phyloP scores from a whole-genome alignment of 2,113 vertebrate genomes.

The Lanius ludovicianus region DNA sequence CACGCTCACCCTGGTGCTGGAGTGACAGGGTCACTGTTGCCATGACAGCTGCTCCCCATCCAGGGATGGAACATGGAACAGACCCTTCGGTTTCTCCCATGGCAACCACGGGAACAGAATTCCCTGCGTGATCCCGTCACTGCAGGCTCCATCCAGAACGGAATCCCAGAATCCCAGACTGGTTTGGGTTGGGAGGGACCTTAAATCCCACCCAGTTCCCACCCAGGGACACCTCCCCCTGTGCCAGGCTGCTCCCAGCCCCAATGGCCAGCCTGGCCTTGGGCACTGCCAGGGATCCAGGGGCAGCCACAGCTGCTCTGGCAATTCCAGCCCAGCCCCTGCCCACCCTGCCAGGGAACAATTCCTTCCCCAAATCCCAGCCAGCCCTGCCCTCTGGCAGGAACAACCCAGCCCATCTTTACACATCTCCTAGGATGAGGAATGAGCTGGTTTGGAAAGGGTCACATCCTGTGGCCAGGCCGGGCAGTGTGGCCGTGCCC shows the following conservation, averaged over 20 bases:
- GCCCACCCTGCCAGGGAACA: rapidly evolving
- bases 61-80: not conserved
- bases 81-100: not conserved
- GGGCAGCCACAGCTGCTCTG: not conserved
- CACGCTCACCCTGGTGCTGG: rapidly evolving
- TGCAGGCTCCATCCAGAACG: not conserved
- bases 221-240: not conserved
- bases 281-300: not conserved
- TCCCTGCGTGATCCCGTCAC: not conserved
- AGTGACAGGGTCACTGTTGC: not conserved
- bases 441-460: not conserved
- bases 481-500: not conserved
- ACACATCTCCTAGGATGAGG: not conserved
- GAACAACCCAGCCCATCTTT: not conserved
- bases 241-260: not conserved
- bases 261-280: not conserved
- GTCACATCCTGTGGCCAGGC: not conserved
- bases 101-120: not conserved
- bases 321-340: not conserved
- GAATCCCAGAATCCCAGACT: not conserved
- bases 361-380: not conserved
- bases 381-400: not conserved
- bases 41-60: not conserved
- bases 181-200: not conserved
- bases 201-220: not conserved